These are phyloP conservation scores for Heloderma charlesbogerti DNA, from an alignment of 2,113 vertebrate species.

Conservation along the genomic window DNA sequence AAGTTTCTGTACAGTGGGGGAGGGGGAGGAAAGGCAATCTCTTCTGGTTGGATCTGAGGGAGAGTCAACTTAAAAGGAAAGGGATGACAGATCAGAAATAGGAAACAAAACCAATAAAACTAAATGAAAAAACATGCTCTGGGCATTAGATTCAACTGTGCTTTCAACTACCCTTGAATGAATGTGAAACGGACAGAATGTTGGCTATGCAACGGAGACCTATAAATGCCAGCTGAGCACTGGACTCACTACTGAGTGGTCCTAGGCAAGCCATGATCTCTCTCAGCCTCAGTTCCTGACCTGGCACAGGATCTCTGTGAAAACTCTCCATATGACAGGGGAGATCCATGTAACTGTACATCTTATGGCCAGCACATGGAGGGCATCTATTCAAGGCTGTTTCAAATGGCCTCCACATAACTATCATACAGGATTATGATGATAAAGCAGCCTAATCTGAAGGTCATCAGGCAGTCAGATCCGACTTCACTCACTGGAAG, in stretches of 20 bases:
- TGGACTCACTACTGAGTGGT: neutral
- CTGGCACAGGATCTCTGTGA: neutral
- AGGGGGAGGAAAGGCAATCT: constrained; percentile 5
- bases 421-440: neutral
- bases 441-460: neutral
- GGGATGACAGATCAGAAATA: neutral
- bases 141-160: neutral
- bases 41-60: neutral
- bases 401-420: neutral
- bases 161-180: neutral
- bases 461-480: neutral
- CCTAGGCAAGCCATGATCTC: neutral
- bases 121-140: neutral
- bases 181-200: too few relatives aligned
- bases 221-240: neutral
- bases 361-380: neutral
- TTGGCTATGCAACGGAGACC: neutral
- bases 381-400: neutral
- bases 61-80: constrained; percentile 1
- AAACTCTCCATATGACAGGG: neutral
- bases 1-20: constrained; percentile 22
- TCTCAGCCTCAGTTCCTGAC: neutral
- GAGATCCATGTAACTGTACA: neutral
- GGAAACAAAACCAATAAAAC: neutral
- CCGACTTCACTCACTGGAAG: neutral